Evolutionary conservation across 1,140 invertebrate genomes (phyloP), one percentile per base, ranked within the genome.

Genomic region (Phenacoccus solenopsis): DNA sequence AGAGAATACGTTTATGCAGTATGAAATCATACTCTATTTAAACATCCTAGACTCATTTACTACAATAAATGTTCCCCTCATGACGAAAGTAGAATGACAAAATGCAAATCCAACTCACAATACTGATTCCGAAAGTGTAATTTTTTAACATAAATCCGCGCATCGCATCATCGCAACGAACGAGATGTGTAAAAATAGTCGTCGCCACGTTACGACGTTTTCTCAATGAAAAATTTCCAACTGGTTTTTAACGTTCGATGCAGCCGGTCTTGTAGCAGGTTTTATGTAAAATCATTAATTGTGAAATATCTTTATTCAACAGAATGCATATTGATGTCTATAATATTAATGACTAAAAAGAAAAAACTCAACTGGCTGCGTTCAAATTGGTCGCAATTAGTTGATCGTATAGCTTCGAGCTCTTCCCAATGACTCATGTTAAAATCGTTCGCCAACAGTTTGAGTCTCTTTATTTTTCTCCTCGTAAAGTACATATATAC

Each of bases 231-330:
- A 49, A 49, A 49, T 49, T 49, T 49, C 38, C 38, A 49, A 49
- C 38, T 49, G 38, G 38, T 49, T 49, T 49, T 49, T 13, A 32
- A 32, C 30, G 30, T 7, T 32, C 13, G 30, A n/a, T 32, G 30
- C 30, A 49, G 12, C 16, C 5, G 38, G 38, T 49, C 38, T n/a
- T 5, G 20, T 49, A 49, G 20, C 38, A 9, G 38, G 38, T 49
- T 49, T 49, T 49, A 49, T 49, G 20, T 9, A 49, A 49, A 49
- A 49, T 4, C 38, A 49, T 49, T 49, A 49, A 49, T 49, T n/a
- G 38, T 49, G 38, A 49, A 49, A 49, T 49, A 49, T 49, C 38
- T 49, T 49, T 49, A 49, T 49, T 49, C n/a, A n/a, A n/a, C 38
- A 5, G 38, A 49, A 49, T 49, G 16, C 38, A 49, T n/a, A n/a